A percentile compares a stretch with the other conserved stretches of the same genome.
Evolutionary conservation across 1,140 invertebrate species (phyloP).

Genomic region (Zaprionus lachaisei): DNA sequence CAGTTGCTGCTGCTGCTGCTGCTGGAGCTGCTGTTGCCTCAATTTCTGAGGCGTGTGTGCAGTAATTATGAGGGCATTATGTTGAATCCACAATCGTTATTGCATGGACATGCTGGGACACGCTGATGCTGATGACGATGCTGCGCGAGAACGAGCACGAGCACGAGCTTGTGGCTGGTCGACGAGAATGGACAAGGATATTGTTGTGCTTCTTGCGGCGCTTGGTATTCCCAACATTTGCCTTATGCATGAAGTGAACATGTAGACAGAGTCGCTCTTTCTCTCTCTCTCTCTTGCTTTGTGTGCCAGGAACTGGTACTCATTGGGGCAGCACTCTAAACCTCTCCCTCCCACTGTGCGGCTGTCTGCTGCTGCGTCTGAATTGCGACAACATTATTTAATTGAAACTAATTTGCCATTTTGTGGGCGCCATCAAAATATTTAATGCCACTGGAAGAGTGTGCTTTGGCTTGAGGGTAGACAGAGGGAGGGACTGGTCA

Average conservation of each 20-base stretch:
- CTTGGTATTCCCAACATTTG: conserved; percentile 57
- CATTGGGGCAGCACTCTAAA: not conserved
- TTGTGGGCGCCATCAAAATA: conserved; percentile 67
- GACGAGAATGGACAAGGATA: conserved; percentile 34
- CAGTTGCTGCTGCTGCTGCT: not conserved
- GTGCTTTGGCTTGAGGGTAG: not conserved
- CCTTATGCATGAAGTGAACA: conserved; percentile 70
- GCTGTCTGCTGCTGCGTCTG: conserved; percentile 40
- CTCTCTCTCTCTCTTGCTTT: not conserved
- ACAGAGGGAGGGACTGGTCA: not conserved
- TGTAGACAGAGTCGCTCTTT: conserved; percentile 5
- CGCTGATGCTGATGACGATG: conserved; percentile 13
- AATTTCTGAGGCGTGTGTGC: conserved; percentile 55
- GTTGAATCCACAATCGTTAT: conserved; percentile 81
- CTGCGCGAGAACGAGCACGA: conserved; percentile 11
- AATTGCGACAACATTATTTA: conserved; percentile 80
- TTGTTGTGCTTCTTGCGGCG: conserved; percentile 57
- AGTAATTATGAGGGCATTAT: conserved; percentile 83
- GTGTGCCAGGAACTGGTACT: conserved; percentile 4
- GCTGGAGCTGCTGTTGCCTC: conserved; percentile 9
- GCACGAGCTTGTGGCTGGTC: not conserved
- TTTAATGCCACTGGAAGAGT: conserved; percentile 40
- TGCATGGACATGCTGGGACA: conserved; percentile 78
- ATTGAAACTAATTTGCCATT: conserved; percentile 83
- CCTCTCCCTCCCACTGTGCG: not conserved